Base-by-base conservation (phyloP, 2,888 invertebrate genomes). In the Dione vanillae region DNA sequence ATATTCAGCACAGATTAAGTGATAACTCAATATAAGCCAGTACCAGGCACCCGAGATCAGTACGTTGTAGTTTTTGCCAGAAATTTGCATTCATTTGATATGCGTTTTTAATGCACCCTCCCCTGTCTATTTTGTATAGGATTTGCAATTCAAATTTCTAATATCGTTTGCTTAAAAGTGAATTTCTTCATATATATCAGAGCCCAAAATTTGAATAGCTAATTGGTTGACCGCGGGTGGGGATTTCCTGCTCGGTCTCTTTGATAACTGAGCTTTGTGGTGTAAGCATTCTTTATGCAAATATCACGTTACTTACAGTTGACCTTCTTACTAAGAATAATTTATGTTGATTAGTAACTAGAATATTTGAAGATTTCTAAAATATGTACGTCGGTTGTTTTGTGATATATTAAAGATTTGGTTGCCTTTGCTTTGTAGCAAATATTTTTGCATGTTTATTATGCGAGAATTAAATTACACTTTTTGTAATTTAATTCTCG, bases 201-300 rank as follows among this genome's bases (percentile, higher is more conserved):
- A 79, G 79, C 81, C 79, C 78, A 58, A 73, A 76, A 90, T 89
- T 89, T 85, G 87, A 88, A 89, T 83, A 87, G 84, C 86, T 89
- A 90, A 90, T 89, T 82, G 75, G 64, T 69, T 49, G 67, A 68
- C 49, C 65, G 65, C 59, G 65, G 58, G 37, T 73, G 67, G 51
- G 56, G 52, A 45, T 67, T 66, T 68, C 67, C 58, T 65, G 62
- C 67, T 70, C 64, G 65, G 43, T 67, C 69, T 61, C 68, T 68
- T 68, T 68, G 54, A 68, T 62, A 68, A 68, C 62, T 9, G 51
- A 54, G 69, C 72, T 67, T 59, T 65, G 67, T 70, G 16, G 56
- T 19, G 49, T 65, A 59, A 65, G 51, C 45, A 67, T 71, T 71
- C 56, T 67, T 71, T 64, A 65, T 64, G 64, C 64, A 43, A 61